Evolutionary conservation across 2,113 vertebrate species (phyloP), one percentile per base, ranked within the genome.

Genomic region (Brachionichthys hirsutus): DNA sequence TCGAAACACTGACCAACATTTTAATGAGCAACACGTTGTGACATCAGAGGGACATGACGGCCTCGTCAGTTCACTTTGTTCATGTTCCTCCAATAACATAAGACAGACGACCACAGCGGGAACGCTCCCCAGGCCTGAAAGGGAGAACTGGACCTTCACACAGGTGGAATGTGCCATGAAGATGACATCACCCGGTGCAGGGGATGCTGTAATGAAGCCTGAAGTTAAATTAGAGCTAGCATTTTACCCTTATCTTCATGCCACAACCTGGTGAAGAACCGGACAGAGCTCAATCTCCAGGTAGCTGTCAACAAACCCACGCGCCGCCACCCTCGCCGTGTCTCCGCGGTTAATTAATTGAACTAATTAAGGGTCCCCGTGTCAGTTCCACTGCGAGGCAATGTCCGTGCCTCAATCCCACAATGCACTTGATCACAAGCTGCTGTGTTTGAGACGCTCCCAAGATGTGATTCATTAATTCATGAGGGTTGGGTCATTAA

Each of bases 341-440:
- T 62, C 73, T 65, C 62, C 15, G 13, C 58, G 59, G 67, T 82
- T 85, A 84, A 89, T 91, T 85, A 88, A 90, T 87, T 86, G 55
- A 80, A 75, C 72, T 85, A 89, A 91, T 86, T 86, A 87, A 76
- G 77, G 77, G 62, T 72, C 78, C 70, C 61, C 16, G 65, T 87
- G 84, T 90, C 83, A 72, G 69, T 75, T 85, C 73, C 66, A 71
- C 82, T 83, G 84, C 82, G 86, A 85, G 57, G 67, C 67, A 48
- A 74, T 81, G 85, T 87, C 74, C 63, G 30, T 40, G 46, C 75
- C 86, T 87, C 75, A 52, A 54, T 70, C 81, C 78, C 81, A 84
- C 85, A 85, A 88, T 85, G 77, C 81, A 78, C 76, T 81, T 81
- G 86, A 90, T 90, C 86, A 85, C 76, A 83, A 83, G 85, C 80